A percentile compares a stretch with the other conserved stretches of the same genome.
Evolutionary conservation across 2,797 vertebrate species (phyloP).

Genomic region (Balearica regulorum): DNA sequence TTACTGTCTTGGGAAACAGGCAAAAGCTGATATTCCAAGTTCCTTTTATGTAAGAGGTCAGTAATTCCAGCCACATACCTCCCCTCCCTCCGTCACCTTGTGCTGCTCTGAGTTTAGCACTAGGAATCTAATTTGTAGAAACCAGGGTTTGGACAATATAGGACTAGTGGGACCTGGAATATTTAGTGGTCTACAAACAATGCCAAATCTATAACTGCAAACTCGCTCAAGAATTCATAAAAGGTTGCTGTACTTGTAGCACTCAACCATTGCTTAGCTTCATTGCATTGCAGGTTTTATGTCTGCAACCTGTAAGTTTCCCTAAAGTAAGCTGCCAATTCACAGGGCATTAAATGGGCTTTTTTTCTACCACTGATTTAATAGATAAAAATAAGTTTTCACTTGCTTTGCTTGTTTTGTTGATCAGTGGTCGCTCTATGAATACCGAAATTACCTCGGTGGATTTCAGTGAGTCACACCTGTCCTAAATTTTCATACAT

Average conservation of each 20-base stretch:
- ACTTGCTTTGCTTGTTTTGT: neutral
- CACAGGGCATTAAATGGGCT: neutral
- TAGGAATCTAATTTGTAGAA: constrained; percentile 3
- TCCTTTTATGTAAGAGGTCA: neutral
- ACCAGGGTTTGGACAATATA: neutral
- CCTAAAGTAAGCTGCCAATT: neutral
- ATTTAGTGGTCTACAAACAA: neutral
- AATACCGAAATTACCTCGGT: neutral
- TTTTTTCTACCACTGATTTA: neutral
- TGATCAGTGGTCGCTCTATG: neutral
- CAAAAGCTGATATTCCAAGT: neutral
- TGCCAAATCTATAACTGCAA: neutral
- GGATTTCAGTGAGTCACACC: neutral
- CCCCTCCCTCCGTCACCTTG: neutral
- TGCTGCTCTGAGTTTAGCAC: neutral
- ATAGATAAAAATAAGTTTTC: neutral
- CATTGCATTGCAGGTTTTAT: neutral
- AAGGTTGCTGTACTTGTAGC: neutral
- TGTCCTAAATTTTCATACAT: neutral
- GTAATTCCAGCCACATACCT: neutral
- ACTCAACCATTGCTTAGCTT: neutral
- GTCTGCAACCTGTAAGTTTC: neutral
- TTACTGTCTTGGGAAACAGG: neutral
- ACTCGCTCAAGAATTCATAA: neutral
- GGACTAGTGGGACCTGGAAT: neutral